phyloP scores from a whole-genome alignment of 2,888 invertebrate species.

The Norana najaformis region DNA sequence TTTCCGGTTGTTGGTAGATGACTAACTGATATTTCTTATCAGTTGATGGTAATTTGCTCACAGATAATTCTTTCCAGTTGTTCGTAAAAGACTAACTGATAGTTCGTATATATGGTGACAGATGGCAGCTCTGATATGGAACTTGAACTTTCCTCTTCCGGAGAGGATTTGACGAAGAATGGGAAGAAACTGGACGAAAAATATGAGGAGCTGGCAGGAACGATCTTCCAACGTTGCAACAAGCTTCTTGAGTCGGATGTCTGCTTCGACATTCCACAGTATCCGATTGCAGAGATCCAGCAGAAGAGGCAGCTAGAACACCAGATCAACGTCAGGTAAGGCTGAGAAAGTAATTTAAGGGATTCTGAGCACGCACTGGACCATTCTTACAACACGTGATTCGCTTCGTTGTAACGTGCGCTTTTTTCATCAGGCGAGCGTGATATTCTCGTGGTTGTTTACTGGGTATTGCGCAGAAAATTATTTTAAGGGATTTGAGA shows the following conservation, averaged over 20 bases:
- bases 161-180: background rate
- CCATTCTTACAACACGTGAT: no score
- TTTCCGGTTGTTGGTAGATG: no score
- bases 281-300: constrained; percentile 85
- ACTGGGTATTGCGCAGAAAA: no score
- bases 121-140: background rate
- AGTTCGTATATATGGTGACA: background rate
- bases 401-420: no score
- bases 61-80: no score
- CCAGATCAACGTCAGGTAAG: constrained; percentile 32
- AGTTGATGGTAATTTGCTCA: no score
- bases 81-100: no score
- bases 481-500: no score
- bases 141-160: background rate
- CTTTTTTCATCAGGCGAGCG: no score
- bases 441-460: no score
- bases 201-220: constrained; percentile 52
- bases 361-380: background rate
- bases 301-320: constrained; percentile 55
- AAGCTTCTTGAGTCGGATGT: constrained; percentile 35
- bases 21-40: no score
- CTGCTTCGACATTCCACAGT: constrained; percentile 83
- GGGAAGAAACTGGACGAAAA: constrained; percentile 35
- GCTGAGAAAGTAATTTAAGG: background rate
- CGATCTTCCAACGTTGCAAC: constrained; percentile 49